These are phyloP conservation scores for Bombus picipes DNA, from an alignment of 1,140 invertebrate species.

Conservation along the genomic window DNA sequence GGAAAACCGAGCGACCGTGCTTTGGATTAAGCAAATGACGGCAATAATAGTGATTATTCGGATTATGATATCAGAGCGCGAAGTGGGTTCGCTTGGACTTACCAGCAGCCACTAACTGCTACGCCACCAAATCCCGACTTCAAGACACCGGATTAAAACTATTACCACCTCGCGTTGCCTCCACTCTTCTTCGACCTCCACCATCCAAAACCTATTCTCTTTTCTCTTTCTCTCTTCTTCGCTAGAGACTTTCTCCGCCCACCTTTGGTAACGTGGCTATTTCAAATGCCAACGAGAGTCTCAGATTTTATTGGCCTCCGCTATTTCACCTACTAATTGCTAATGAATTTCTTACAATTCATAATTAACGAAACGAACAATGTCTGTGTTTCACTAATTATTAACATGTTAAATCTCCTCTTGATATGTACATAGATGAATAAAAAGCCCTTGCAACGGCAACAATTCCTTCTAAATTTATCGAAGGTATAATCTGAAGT, in stretches of 20 bases:
- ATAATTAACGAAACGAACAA: not conserved
- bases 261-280: slow-evolving; percentile 1
- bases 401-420: not conserved
- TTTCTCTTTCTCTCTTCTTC: slow-evolving; percentile 31
- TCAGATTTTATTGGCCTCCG: not conserved
- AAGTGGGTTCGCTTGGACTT: slow-evolving; percentile 79
- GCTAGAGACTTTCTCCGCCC: not conserved
- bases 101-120: slow-evolving; percentile 80
- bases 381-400: not conserved
- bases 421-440: too few relatives aligned
- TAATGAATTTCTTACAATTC: not conserved
- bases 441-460: too few relatives aligned
- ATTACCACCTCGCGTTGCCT: slow-evolving; percentile 76
- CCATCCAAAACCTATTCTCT: not conserved
- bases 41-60: slow-evolving; percentile 84
- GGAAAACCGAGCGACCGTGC: slow-evolving; percentile 30
- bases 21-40: slow-evolving; percentile 82
- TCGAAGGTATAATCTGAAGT: too few relatives aligned
- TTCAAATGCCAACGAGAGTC: slow-evolving; percentile 10
- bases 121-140: slow-evolving; percentile 81
- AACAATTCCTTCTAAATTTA: too few relatives aligned
- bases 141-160: slow-evolving; percentile 83
- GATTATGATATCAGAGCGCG: slow-evolving; percentile 83
- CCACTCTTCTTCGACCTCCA: slow-evolving; percentile 25
- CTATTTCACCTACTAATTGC: not conserved